Evolutionary conservation across 2,888 invertebrate species (phyloP), one percentile per base, ranked within the genome.

Genomic region (Dynastes grantii): DNA sequence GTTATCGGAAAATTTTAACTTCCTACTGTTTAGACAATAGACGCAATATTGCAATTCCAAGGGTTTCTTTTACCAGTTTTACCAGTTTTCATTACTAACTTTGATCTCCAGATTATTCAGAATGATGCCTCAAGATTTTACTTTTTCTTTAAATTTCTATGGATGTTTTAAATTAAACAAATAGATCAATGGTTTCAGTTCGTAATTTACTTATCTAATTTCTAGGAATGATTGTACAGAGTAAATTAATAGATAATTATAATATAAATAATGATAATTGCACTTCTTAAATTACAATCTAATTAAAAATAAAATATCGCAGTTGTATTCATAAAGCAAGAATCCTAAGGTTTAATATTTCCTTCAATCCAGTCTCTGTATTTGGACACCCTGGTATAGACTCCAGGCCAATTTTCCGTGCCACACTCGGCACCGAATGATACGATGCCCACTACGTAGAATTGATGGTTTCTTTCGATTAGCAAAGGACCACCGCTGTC

Each of bases 401-500:
- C 92, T 67, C 92, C 93, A 0, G 94, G 93, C 88, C 92, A 91
- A 87, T 85, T 91, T 64, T 84, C 82, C 85, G 86, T 91, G 85
- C 85, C 90, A 86, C 87, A 90, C 27, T 83, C 88, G 68, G 85
- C 90, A 82, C 85, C 93, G 81, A 90, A 92, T 0, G 92, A 92
- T 0, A 92, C 92, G 1, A 92, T 85, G 0, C 92, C 92, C 0
- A 89, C 88, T 1, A 89, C 83, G 11, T 86, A 88, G 87, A 89
- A 91, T 0, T 89, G 88, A 9, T 58, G 6, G 75, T 83, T 88
- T 0, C 85, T 84, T 76, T 87, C 86, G 82, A 87, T 90, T 94
- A 95, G 94, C 1, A 95, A 87, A 0, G 95, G 94, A 1, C 94
- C 94, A 16, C 86, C 85, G 29, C 79, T 80, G 71, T 83, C 82